These are phyloP conservation scores for Odontocolon sp. DNA, from an alignment of 2,888 invertebrate species.

Conservation along the genomic window DNA sequence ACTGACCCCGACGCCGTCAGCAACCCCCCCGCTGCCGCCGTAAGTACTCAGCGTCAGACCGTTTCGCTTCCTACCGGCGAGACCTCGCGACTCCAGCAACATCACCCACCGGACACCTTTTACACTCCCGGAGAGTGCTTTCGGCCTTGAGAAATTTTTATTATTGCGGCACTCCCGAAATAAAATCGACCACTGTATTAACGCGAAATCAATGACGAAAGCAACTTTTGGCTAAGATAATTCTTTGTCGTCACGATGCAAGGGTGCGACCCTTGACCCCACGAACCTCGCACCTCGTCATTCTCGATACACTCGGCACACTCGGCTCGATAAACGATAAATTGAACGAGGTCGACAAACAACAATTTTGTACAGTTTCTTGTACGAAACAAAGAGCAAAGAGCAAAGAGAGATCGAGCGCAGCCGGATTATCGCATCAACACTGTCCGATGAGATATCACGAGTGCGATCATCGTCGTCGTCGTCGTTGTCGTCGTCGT, in stretches of 20 bases:
- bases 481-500: neutral
- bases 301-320: too few relatives aligned
- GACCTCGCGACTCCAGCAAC: conserved; percentile 81
- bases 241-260: conserved; percentile 32
- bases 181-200: neutral
- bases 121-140: neutral
- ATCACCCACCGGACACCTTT: conserved; percentile 72
- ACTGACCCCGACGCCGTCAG: conserved; percentile 78
- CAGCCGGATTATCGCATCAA: conserved; percentile 28
- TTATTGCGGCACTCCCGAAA: too few relatives aligned
- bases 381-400: neutral
- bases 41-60: conserved; percentile 80
- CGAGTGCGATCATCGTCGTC: conserved; percentile 32
- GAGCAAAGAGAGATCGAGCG: conserved; percentile 6
- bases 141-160: too few relatives aligned
- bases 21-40: conserved; percentile 80
- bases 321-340: neutral
- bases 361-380: neutral
- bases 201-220: neutral
- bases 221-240: neutral
- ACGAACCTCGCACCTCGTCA: conserved; percentile 37
- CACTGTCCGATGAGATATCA: conserved; percentile 31
- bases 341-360: too few relatives aligned
- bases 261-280: conserved; percentile 22
- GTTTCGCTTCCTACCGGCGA: conserved; percentile 80